A percentile compares a stretch with the other conserved stretches of the same genome.
phyloP scores from a whole-genome alignment of 2,888 invertebrate species.

The Apamea sordens region DNA sequence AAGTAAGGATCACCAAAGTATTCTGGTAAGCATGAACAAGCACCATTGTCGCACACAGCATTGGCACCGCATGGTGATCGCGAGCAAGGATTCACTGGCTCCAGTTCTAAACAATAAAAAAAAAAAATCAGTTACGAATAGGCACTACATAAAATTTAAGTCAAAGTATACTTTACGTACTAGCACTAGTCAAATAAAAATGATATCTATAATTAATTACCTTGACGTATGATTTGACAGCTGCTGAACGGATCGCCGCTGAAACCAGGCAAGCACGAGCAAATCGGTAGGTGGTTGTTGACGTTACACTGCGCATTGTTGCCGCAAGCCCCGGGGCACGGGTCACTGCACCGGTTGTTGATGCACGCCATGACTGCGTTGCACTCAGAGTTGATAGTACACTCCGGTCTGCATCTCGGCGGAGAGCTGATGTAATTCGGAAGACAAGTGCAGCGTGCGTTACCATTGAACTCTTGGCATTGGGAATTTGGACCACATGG shows the following conservation, averaged over 20 bases:
- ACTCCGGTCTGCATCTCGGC: constrained; percentile 94
- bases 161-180: background rate
- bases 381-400: constrained; percentile 93
- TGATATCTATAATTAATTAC: constrained; percentile 66
- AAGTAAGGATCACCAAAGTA: constrained; percentile 94
- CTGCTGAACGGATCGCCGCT: constrained; percentile 93
- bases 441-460: constrained; percentile 93
- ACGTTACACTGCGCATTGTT: constrained; percentile 94
- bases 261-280: constrained; percentile 92
- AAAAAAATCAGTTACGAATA: background rate
- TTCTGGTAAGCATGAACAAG: constrained; percentile 93
- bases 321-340: constrained; percentile 95
- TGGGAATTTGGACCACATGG: constrained; percentile 95
- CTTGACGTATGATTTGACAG: constrained; percentile 80
- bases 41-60: constrained; percentile 91
- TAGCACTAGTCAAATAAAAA: background rate
- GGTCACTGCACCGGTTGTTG: constrained; percentile 93
- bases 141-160: background rate
- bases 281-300: constrained; percentile 92
- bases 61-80: constrained; percentile 93
- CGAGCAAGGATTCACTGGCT: constrained; percentile 90
- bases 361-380: constrained; percentile 92
- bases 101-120: constrained; percentile 76
- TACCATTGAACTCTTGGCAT: constrained; percentile 92
- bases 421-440: constrained; percentile 94